Conservation (phyloP, 2,113 vertebrate genomes). For the Saccopteryx bilineata region DNA sequence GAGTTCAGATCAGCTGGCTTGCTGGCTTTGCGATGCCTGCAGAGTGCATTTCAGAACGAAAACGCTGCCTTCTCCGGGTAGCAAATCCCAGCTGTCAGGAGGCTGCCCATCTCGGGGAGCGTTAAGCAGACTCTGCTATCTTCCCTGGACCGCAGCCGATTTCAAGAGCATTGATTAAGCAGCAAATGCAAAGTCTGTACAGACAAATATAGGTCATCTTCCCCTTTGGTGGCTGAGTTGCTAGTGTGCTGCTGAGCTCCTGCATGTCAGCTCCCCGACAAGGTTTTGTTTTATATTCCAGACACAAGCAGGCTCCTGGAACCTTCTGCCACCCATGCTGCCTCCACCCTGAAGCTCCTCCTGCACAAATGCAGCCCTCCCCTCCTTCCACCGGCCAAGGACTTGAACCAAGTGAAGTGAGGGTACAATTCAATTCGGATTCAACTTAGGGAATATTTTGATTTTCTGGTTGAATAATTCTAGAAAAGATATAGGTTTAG, state of each 20-base stretch:
- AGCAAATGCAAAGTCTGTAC: neutral
- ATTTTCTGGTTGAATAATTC: constrained; percentile 80
- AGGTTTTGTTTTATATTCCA: constrained; percentile 65
- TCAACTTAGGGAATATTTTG: constrained; percentile 76
- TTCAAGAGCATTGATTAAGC: constrained; percentile 42
- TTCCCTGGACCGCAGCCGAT: neutral
- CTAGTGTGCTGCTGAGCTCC: neutral
- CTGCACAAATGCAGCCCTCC: neutral
- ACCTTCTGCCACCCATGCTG: neutral
- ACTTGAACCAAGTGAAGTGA: constrained; percentile 44
- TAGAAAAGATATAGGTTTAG: constrained; percentile 72
- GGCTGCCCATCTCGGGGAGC: constrained; percentile 31
- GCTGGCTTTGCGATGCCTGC: constrained; percentile 8
- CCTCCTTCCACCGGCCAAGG: neutral
- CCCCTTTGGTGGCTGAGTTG: constrained; percentile 7
- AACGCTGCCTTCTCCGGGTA: constrained; percentile 48
- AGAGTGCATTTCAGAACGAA: constrained; percentile 31
- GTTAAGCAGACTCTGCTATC: neutral
- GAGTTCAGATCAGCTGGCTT: neutral
- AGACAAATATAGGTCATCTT: constrained; percentile 67
- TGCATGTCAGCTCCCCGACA: neutral
- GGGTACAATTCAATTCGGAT: constrained; percentile 57
- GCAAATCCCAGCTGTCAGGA: constrained; percentile 70
- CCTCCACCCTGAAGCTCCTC: neutral
- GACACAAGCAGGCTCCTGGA: neutral